Conservation (phyloP, 2,113 vertebrate species). For the Platichthys flesus region DNA sequence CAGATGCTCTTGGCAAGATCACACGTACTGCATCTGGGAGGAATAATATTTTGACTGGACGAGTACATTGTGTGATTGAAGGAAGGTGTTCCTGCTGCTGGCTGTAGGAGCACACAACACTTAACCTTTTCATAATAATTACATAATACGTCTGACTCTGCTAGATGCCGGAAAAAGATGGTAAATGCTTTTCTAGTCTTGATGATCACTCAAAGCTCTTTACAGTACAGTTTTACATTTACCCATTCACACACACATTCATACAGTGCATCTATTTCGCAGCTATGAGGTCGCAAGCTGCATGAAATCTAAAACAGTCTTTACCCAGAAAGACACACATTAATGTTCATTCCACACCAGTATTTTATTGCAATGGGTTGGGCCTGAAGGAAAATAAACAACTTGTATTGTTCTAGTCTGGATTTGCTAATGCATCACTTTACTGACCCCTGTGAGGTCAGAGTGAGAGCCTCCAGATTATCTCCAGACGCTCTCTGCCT, state of each 20-base stretch:
- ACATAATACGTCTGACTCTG: not conserved
- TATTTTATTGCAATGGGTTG: not conserved
- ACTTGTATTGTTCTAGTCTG: too few species aligned
- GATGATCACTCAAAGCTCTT: too few species aligned
- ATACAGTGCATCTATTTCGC: too few species aligned
- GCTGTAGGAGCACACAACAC: not conserved
- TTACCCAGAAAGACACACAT: not conserved
- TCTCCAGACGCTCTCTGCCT: too few species aligned
- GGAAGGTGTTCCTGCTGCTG: not conserved
- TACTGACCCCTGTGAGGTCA: too few species aligned
- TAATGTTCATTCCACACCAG: not conserved
- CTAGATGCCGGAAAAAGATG: not conserved
- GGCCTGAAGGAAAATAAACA: too few species aligned
- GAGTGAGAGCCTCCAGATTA: too few species aligned
- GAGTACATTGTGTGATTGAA: not conserved
- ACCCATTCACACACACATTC: too few species aligned
- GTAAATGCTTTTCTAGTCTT: too few species aligned
- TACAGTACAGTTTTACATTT: too few species aligned
- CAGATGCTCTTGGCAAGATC: slow-evolving; percentile 37
- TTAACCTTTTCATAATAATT: not conserved
- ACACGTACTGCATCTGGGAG: slow-evolving; percentile 27
- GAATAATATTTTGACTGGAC: slow-evolving; percentile 48
- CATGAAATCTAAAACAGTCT: not conserved
- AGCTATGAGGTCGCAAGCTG: not conserved
- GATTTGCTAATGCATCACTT: too few species aligned